A percentile compares a stretch with the other conserved stretches of the same genome.
phyloP scores from a whole-genome alignment of 1,140 invertebrate genomes.

The Venturia canescens region DNA sequence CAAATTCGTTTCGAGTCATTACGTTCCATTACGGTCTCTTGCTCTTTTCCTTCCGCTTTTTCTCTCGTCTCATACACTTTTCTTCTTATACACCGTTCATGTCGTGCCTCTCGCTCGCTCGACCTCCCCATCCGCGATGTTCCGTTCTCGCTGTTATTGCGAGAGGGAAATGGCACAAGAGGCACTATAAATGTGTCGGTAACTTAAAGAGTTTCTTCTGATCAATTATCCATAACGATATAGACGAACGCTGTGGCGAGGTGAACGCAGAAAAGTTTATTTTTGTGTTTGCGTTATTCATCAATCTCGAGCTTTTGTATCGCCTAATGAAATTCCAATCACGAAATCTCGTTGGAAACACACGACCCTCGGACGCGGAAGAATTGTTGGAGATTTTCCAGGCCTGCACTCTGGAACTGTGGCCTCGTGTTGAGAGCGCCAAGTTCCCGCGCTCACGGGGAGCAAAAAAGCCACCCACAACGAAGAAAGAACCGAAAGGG shows the following conservation, averaged over 20 bases:
- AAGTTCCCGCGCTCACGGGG: not conserved
- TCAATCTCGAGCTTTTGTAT: not conserved
- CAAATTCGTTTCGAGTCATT: slow-evolving; percentile 44
- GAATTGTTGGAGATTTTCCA: slow-evolving; percentile 26
- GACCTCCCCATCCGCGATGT: not conserved
- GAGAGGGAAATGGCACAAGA: slow-evolving; percentile 4
- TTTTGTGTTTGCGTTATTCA: not conserved
- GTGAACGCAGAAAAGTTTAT: not conserved
- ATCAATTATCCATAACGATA: not conserved
- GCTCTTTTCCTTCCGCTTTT: not conserved
- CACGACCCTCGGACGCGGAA: not conserved
- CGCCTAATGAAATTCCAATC: slow-evolving; percentile 1
- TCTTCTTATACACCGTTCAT: slow-evolving; percentile 11
- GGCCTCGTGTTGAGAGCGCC: not conserved
- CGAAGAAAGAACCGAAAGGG: no score
- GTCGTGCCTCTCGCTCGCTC: not conserved
- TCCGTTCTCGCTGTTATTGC: slow-evolving; percentile 4
- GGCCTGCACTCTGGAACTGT: not conserved
- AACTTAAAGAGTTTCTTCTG: not conserved
- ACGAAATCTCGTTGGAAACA: slow-evolving; percentile 3
- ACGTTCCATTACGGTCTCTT: slow-evolving; percentile 38
- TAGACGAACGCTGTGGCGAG: no score
- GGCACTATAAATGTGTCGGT: not conserved
- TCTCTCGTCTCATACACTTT: slow-evolving; percentile 21
- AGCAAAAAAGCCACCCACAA: not conserved